Evolutionary conservation across 2,797 vertebrate genomes (phyloP).

Genomic region (Paratrypauchen microcephalus): DNA sequence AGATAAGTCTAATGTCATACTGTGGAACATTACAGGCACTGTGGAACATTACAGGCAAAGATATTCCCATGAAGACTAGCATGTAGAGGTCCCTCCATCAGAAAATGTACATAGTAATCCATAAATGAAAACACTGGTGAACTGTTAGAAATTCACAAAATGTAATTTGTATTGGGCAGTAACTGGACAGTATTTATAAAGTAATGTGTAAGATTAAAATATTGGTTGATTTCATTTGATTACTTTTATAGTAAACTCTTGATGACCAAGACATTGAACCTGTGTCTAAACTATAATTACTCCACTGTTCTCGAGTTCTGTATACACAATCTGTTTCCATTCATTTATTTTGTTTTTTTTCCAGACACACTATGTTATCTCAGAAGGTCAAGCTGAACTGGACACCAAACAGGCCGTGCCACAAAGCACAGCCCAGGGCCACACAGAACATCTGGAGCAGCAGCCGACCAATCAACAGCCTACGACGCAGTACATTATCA

Average conservation of each 20-base stretch:
- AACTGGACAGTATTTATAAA: no score
- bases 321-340: background rate
- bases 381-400: conserved; percentile 89
- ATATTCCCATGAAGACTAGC: no score
- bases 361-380: conserved; percentile 95
- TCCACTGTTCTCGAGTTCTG: background rate
- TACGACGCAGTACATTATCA: conserved; percentile 95
- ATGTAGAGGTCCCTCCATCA: no score
- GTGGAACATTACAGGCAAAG: no score
- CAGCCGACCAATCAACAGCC: conserved; percentile 77
- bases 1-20: no score
- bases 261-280: no score
- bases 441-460: conserved; percentile 82
- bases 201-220: no score
- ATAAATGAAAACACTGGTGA: background rate
- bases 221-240: no score
- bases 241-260: no score
- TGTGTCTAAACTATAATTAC: background rate
- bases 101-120: no score
- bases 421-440: conserved; percentile 70
- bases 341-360: background rate
- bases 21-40: no score
- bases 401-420: conserved; percentile 83
- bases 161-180: no score
- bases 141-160: background rate